Base-by-base conservation (phyloP, 2,797 vertebrate species). In the Myripristis jacobus region DNA sequence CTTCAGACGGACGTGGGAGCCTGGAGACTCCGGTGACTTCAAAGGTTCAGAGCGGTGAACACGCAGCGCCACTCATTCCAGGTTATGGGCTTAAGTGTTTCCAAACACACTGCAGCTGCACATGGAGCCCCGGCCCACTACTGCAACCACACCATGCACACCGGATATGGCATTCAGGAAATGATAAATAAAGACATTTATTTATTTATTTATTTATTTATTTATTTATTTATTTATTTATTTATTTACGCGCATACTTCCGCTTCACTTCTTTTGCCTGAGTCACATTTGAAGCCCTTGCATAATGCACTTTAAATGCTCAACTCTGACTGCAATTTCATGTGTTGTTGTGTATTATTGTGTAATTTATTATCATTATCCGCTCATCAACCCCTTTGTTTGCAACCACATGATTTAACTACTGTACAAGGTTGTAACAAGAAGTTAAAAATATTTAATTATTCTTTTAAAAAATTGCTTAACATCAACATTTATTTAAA, bases 41-140 rank as follows among this genome's bases (percentile, higher is more conserved):
- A 89, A 90, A 87, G 55, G 70, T 15, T 59, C 13, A 2, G 58
- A 75, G 75, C 77, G 56, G 63, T n/a, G 78, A 38, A 53, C 10
- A 81, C 43, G 70, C 72, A 76, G 64, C 61, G 70, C 66, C 82
- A 55, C 83, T 86, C 78, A 78, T 81, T 80, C 81, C 61, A 82
- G 69, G 81, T 90, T 85, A 64, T 83, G 66, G 70, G 67, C 80
- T 91, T 86, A 90, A 92, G 88, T 89, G 90, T 90, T 91, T 91
- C 87, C 84, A 91, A 91, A 85, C 80, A 62, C 85, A 56, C 53
- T 22, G 80, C 81, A 82, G 83, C 65, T 90, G 81, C 84, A 70
- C 76, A 51, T 61, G 70, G 73, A 83, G 79, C 72, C 70, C 62
- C 3, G 27, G 27, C 27, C 27, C 6, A 29, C 27, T 29, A 36